Conservation (phyloP, 2,797 vertebrate genomes). For the Atherinosoma microstoma region DNA sequence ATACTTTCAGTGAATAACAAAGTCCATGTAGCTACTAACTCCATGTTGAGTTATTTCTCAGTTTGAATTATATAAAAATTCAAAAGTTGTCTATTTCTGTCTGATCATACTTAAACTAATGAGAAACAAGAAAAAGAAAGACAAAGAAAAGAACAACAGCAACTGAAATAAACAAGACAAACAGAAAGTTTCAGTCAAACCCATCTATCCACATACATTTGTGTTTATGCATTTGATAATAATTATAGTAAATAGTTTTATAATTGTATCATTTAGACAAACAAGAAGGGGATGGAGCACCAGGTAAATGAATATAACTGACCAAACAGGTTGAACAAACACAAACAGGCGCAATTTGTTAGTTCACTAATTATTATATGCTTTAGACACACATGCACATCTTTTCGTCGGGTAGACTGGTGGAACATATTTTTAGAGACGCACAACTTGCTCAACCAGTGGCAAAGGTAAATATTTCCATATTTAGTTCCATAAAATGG, state of each 20-base stretch:
- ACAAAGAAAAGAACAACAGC: no score
- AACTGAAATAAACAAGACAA: background rate
- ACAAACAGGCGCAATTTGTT: background rate
- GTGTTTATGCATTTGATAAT: background rate
- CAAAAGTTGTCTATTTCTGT: background rate
- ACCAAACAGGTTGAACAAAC: constrained; percentile 1
- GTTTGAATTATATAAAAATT: no score
- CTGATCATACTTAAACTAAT: background rate
- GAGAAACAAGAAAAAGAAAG: background rate
- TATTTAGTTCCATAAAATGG: background rate
- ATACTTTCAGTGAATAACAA: no score
- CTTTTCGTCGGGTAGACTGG: background rate
- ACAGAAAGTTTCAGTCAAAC: background rate
- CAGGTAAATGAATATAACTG: background rate
- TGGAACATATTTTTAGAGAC: background rate
- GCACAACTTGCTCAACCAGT: background rate
- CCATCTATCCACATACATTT: background rate
- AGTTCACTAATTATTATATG: background rate
- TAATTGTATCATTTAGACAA: background rate
- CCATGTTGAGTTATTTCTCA: no score
- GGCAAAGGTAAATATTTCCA: background rate
- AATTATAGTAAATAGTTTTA: no score
- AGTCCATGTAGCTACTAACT: no score
- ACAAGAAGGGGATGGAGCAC: background rate
- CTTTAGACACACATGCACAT: background rate